Evolutionary conservation across 2,797 vertebrate species (phyloP).

Genomic region (Pygocentrus nattereri): DNA sequence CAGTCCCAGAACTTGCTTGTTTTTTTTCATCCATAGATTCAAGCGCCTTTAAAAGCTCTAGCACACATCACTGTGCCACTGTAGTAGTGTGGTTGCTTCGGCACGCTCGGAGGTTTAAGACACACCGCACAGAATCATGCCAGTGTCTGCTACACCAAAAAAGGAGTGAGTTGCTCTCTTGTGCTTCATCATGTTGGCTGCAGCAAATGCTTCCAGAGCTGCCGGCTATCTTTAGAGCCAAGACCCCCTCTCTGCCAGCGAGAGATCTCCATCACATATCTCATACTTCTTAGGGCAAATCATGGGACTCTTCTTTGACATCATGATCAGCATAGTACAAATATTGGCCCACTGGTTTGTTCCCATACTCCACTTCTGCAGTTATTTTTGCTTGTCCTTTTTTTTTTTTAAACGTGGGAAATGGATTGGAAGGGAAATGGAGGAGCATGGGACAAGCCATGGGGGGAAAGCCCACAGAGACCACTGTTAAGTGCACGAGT

Average conservation of each 20-base stretch:
- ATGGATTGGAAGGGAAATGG: constrained; percentile 74
- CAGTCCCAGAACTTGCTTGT: constrained; percentile 5
- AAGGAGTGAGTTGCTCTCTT: constrained; percentile 62
- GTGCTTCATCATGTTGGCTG: constrained; percentile 58
- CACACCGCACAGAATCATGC: constrained; percentile 44
- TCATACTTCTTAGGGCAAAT: constrained; percentile 46
- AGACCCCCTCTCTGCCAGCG: constrained; percentile 41
- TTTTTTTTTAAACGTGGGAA: constrained; percentile 75
- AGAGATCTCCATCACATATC: constrained; percentile 48
- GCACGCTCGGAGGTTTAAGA: constrained; percentile 41
- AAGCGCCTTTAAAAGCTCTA: constrained; percentile 40
- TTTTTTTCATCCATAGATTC: constrained; percentile 35
- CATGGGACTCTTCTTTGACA: constrained; percentile 46
- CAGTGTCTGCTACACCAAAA: constrained; percentile 63
- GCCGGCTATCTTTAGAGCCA: constrained; percentile 53
- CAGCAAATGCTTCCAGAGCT: constrained; percentile 47
- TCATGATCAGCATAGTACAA: constrained; percentile 41
- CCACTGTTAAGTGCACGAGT: constrained; percentile 45
- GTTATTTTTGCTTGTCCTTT: constrained; percentile 55
- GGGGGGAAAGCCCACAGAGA: constrained; percentile 69
- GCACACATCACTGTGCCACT: constrained; percentile 33
- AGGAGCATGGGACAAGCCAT: constrained; percentile 73
- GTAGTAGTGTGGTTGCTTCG: constrained; percentile 33
- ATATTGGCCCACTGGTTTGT: constrained; percentile 48
- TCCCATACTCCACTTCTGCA: constrained; percentile 53